phyloP scores from a whole-genome alignment of 2,113 vertebrate genomes.

The Psettodes erumei region DNA sequence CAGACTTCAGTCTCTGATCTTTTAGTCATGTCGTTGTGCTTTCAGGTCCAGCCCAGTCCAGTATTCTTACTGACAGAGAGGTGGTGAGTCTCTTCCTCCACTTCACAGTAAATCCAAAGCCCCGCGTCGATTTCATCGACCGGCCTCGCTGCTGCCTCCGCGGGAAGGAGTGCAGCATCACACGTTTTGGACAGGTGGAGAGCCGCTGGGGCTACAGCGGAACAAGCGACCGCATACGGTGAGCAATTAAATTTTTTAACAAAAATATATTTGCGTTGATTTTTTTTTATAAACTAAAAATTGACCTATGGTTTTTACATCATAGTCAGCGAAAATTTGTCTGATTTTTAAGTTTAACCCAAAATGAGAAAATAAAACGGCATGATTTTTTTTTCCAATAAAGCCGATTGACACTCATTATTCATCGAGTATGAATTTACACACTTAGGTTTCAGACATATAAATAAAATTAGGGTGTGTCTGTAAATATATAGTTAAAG shows the following conservation, averaged over 20 bases:
- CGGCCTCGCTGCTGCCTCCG: slow-evolving; percentile 95
- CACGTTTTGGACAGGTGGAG: slow-evolving; percentile 96
- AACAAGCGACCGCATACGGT: slow-evolving; percentile 97
- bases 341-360: not conserved
- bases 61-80: slow-evolving; percentile 94
- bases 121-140: slow-evolving; percentile 95
- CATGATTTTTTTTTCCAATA: no score
- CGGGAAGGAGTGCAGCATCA: slow-evolving; percentile 97
- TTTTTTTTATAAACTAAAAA: not conserved
- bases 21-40: not conserved
- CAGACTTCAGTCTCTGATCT: not conserved
- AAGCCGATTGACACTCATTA: no score
- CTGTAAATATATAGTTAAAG: not conserved
- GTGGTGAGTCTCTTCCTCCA: slow-evolving; percentile 97
- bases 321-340: not conserved
- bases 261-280: no score
- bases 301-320: not conserved
- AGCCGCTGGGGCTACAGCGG: slow-evolving; percentile 99
- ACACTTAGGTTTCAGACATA: no score
- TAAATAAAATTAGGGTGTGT: not conserved
- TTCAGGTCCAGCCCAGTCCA: slow-evolving; percentile 95
- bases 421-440: no score
- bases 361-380: not conserved
- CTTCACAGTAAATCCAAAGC: slow-evolving; percentile 97
- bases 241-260: no score